Evolutionary conservation across 1,140 invertebrate genomes (phyloP), one percentile per base, ranked within the genome.

Genomic region (Conus ventricosus): DNA sequence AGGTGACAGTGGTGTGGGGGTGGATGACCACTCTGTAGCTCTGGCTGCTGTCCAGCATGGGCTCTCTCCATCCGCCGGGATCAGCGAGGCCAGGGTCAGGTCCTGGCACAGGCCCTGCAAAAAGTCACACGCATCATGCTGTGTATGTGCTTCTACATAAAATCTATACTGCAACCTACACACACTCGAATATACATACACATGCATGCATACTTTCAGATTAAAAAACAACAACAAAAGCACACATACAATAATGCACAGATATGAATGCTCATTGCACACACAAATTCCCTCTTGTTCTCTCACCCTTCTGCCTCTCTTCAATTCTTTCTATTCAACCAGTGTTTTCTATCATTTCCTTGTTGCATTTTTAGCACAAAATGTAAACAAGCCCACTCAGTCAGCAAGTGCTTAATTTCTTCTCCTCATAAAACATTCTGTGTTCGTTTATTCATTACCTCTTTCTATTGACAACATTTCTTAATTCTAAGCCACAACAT

Each of bases 1-100:
- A 96, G 60, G 94, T 96, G 15, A 96, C 94, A 53, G 92, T 93
- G 27, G 96, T 96, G 25, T 94, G 92, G 94, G 96, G 86, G 93
- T 96, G 90, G 95, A 96, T 95, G 95, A 96, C 76, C 25, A 93
- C 93, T 17, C 87, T 90, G 82, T 92, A 91, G 7, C 63, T 87
- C 25, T 90, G 85, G 51, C 87, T 91, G n/a, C 78, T 89, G 3
- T 87, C 13, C 54, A 91, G 87, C 39, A 87, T 88, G 51, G 63
- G 67, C 51, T 88, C 86, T 88, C 86, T 23, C 83, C 85, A 87
- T 92, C 91, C 60, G 90, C 85, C n/a, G 93, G 92, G 13, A 92
- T 89, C 67, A 93, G 91, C 11, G 93, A 93, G 51, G 93, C 88
- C 27, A 94, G 89, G 5, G 88, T 91, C 80, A 94, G 82, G 39